Base-by-base conservation (phyloP, 2,888 invertebrate genomes). In the Malachius bipustulatus region DNA sequence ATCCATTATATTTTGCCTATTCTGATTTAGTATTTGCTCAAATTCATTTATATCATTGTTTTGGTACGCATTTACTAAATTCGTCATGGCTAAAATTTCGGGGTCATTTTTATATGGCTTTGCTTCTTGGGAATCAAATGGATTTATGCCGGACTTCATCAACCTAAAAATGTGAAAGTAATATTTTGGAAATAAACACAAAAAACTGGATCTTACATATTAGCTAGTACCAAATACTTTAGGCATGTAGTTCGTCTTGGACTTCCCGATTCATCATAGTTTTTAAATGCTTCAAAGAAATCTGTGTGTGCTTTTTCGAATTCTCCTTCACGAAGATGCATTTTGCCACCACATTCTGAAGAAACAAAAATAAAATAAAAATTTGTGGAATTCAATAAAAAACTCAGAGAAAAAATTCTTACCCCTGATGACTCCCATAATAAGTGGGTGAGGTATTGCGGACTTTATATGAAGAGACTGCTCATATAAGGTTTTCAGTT, bases 31-130 rank as follows among this genome's bases (percentile, higher is more conserved):
- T 52, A 99, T 98, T 44, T 83, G 78, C 65, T 98, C 97, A 66
- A 98, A 99, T 52, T 93, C 93, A 59, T 88, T 90, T 42, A 97
- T 97, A 61, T 97, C 96, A 63, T 97, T 93, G 62, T 94, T 94
- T 64, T 97, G 96, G 65, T 96, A 97, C 10, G 93, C 87, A 59
- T 77, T 84, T 37, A 98, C 97, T 51, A 98, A 71, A 66, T 97
- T 94, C 4, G 97, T 98, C 96, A 99, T 97, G 10, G 97, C 97
- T 47, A 97, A 70, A 51, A 98, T 97, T 66, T 98, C 97, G 0
- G 96, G 93, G 67, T 98, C 97, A 61, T 97, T 97, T 66, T 96
- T 97, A 61, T 98, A 98, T 0, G 98, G 97, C 59, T 98, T 98
- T 0, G 97, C 97, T 68, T 98, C 98, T 69, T 98, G 97, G 0